A percentile compares a stretch with the other conserved stretches of the same genome.
Evolutionary conservation across 2,888 invertebrate genomes (phyloP).

Genomic region (Euclidia mi): DNA sequence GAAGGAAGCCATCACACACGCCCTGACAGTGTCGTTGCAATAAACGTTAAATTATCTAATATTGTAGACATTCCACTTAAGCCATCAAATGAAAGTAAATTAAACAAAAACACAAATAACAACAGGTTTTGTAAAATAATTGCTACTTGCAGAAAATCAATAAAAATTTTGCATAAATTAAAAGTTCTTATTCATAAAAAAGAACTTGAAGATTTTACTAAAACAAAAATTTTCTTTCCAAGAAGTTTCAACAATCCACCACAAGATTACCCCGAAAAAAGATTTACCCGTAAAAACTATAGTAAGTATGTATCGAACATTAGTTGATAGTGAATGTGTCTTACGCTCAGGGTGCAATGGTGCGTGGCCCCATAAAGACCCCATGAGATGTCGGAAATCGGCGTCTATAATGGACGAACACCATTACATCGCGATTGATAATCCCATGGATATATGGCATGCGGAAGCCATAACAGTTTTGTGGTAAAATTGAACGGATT

Average conservation of each 20-base stretch:
- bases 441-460: conserved; percentile 85
- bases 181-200: too few relatives aligned
- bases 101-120: too few relatives aligned
- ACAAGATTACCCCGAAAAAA: conserved; percentile 7
- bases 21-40: too few relatives aligned
- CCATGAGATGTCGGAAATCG: conserved; percentile 85
- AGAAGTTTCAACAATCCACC: not conserved
- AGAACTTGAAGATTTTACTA: not conserved
- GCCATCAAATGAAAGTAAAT: too few relatives aligned
- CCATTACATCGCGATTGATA: conserved; percentile 89
- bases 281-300: conserved; percentile 37
- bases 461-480: conserved; percentile 89
- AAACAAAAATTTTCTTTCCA: conserved; percentile 25
- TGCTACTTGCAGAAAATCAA: too few relatives aligned
- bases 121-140: too few relatives aligned
- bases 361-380: conserved; percentile 87
- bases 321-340: conserved; percentile 68
- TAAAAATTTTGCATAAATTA: too few relatives aligned
- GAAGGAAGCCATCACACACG: too few relatives aligned
- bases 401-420: conserved; percentile 87
- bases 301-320: conserved; percentile 53
- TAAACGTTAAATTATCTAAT: too few relatives aligned
- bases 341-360: conserved; percentile 79
- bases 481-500: conserved; percentile 88
- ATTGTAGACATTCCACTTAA: too few relatives aligned